Evolutionary conservation across 2,888 invertebrate species (phyloP).

Genomic region (Seladonia tumulorum): DNA sequence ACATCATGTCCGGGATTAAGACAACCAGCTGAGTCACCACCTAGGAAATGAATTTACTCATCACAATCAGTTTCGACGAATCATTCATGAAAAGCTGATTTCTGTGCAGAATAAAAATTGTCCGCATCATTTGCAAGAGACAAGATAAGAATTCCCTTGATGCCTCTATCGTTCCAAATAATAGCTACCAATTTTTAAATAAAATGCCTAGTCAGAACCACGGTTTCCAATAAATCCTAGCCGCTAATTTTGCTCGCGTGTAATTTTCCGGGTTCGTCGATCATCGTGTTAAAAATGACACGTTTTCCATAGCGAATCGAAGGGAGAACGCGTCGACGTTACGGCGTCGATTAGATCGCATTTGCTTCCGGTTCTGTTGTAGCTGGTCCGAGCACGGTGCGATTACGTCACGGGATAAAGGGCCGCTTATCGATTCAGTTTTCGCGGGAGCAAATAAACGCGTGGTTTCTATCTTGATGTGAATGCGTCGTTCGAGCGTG

Average conservation of each 20-base stretch:
- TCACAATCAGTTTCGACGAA: background rate
- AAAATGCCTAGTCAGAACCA: background rate
- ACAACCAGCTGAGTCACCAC: background rate
- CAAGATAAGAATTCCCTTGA: background rate
- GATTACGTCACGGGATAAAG: constrained; percentile 1
- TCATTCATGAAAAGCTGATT: background rate
- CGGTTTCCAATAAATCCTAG: too few species aligned
- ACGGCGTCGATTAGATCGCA: background rate
- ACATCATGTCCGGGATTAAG: background rate
- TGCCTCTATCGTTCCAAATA: background rate
- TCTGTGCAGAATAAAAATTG: background rate
- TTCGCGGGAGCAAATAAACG: background rate
- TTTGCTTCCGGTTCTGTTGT: background rate
- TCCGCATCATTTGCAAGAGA: background rate
- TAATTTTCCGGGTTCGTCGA: background rate
- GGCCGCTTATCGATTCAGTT: background rate
- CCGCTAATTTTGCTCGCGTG: background rate
- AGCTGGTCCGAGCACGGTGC: background rate
- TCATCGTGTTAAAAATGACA: background rate
- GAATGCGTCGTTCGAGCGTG: background rate
- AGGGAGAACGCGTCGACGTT: background rate
- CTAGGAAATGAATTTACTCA: background rate
- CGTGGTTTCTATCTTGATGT: background rate
- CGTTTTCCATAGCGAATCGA: background rate
- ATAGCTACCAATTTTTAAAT: background rate